Base-by-base conservation (phyloP, 2,797 vertebrate genomes). In the Tinamus major region DNA sequence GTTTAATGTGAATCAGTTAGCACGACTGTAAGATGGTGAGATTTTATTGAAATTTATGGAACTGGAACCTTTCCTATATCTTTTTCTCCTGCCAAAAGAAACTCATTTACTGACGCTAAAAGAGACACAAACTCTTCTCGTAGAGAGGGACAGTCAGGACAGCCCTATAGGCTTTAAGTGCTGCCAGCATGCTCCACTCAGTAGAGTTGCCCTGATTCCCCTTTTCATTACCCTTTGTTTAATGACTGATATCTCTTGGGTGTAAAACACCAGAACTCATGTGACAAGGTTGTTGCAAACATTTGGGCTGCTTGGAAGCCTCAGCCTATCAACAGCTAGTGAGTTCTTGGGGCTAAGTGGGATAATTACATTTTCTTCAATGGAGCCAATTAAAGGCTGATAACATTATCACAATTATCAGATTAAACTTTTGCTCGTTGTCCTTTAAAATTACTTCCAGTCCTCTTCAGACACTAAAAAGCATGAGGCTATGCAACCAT, bases 361-460 rank as follows among this genome's bases (percentile, higher is more conserved):
- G 31, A 74, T 85, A 69, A 86, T 86, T 72, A 26, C 13, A 31
- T 89, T 84, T 89, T 76, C 49, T 65, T 63, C 67, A 46, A 12
- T 2, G 24, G 13, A 93, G 17, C 35, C 41, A 92, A 39, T 87
- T 81, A 91, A 63, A 86, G 37, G 23, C n/a, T 62, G 85, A 83
- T 49, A 81, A 72, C 35, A 19, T 82, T 89, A 82, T 53, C 21
- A 48, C 29, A 68, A 69, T 79, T 88, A 79, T 81, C 69, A 84
- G 62, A 90, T 88, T 55, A 76, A 81, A 72, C 51, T 84, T 95
- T 87, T 87, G 8, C 55, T 87, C 0, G 0, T 41, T 67, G 63
- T 87, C 39, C 18, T 79, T 87, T 42, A 79, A 35, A 80, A 92
- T 72, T 85, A 65, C 18, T 86, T 81, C n/a, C 67, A 94, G 62